Evolutionary conservation across 2,888 invertebrate genomes (phyloP), one percentile per base, ranked within the genome.

Genomic region (Bellardia pandia): DNA sequence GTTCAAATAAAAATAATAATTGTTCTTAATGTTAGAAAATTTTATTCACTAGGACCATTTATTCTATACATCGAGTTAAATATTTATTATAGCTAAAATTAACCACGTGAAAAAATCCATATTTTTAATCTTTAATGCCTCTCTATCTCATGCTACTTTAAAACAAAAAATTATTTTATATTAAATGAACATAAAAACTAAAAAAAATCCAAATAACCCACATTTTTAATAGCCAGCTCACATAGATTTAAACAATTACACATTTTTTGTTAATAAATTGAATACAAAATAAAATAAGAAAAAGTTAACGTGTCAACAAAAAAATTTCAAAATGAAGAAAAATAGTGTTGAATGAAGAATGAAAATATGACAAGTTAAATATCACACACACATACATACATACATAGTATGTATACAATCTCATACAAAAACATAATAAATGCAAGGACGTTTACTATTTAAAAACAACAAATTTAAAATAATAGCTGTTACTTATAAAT

Each of bases 261-360:
- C 23, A 33, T 66, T 56, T 16, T 62, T 53, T 58, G 33, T 45
- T 85, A 60, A 74, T 51, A 56, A 40, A 23, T 76, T 51, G n/a
- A 69, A 56, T 64, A 66, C 53, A 66, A 80, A 71, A 66, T 56
- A 33, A 51, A 62, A 9, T 60, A 40, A 56, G 40, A 79, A 79
- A 86, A 45, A 83, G 83, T 51, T 79, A 86, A 83, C 83, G 79
- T 86, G 83, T 83, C 86, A 83, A 79, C 69, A 16, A 69, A 69
- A 56, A 51, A 51, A 60, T 68, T 71, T 68, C 51, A 66, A 58
- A 64, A 64, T 40, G 42, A 76, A 72, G 42, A 60, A 53, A 33
- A 74, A 60, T 72, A 69, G 51, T 45, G 48, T 51, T 60, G 30
- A 72, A 66, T 51, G 37, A 75, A 69, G 13, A 14, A 23, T 7